Conservation (phyloP, 2,888 invertebrate genomes). For the Aphodius sticticus region DNA sequence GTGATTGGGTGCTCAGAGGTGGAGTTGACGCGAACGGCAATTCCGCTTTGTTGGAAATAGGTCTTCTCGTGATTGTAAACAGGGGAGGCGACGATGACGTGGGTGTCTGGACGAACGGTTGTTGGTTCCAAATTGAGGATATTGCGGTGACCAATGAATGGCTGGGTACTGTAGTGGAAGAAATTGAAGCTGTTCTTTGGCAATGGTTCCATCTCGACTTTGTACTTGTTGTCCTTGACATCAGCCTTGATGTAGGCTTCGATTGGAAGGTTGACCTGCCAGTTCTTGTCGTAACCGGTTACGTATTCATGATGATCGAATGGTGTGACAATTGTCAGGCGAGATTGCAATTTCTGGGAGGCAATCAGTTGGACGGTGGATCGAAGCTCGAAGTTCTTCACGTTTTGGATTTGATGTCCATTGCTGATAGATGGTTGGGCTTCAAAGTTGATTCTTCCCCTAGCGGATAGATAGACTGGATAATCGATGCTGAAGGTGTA, state of each 20-base stretch:
- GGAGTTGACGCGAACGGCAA: constrained; percentile 63
- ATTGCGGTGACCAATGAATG: constrained; percentile 69
- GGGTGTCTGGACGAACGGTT: constrained; percentile 48
- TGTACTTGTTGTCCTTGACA: constrained; percentile 59
- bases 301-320: constrained; percentile 65
- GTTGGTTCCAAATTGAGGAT: constrained; percentile 65
- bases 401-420: constrained; percentile 49
- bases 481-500: constrained; percentile 70
- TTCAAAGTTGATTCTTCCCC: constrained; percentile 62
- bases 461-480: constrained; percentile 65
- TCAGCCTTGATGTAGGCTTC: constrained; percentile 61
- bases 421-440: constrained; percentile 55
- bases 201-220: constrained; percentile 63
- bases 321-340: constrained; percentile 71
- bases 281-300: constrained; percentile 69
- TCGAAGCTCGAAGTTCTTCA: constrained; percentile 58
- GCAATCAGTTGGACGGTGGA: constrained; percentile 63
- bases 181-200: constrained; percentile 63
- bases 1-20: constrained; percentile 60
- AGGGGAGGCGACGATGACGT: neutral
- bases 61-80: neutral
- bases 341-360: constrained; percentile 67
- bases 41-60: constrained; percentile 61
- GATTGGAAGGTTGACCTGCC: constrained; percentile 68
- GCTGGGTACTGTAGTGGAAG: constrained; percentile 69